Conservation (phyloP, 1,140 invertebrate species). For the Pachypsylla venusta region DNA sequence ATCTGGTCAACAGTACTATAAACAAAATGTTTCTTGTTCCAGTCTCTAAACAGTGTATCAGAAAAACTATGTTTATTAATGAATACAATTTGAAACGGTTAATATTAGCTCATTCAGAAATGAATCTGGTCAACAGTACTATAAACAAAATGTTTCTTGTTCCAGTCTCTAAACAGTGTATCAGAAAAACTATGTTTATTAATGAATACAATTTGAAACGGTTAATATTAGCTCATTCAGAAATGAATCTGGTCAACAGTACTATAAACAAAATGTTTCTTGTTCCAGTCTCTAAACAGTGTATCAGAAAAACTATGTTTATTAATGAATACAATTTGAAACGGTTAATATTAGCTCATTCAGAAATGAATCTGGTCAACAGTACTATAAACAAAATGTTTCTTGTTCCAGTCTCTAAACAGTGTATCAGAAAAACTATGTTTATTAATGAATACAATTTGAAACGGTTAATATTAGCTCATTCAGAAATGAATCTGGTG, state of each 20-base stretch:
- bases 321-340: neutral
- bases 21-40: neutral
- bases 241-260: neutral
- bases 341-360: too few species aligned
- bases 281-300: neutral
- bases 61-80: neutral
- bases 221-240: neutral
- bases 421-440: neutral
- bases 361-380: too few species aligned
- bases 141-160: neutral
- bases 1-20: neutral
- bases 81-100: neutral
- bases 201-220: neutral
- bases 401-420: neutral
- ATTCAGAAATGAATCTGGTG: neutral
- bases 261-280: neutral
- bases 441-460: neutral
- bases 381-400: too few species aligned
- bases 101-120: neutral
- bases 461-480: neutral
- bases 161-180: neutral
- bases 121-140: neutral
- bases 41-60: neutral
- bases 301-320: neutral
- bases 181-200: neutral